Evolutionary conservation across 2,888 invertebrate genomes (phyloP).

Genomic region (Aromia moschata): DNA sequence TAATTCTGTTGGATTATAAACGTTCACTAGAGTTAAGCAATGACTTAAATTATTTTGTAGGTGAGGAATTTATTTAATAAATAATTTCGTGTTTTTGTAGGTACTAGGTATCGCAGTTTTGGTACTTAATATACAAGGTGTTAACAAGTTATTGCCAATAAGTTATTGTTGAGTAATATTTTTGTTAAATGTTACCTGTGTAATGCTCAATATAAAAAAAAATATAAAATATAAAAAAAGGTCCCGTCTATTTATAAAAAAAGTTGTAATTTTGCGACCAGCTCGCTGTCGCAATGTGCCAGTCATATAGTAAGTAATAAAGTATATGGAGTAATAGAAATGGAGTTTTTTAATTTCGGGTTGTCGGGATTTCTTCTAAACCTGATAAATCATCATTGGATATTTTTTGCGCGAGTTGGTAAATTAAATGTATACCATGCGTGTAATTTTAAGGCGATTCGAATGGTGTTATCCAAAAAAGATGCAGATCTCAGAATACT

Average conservation of each 20-base stretch:
- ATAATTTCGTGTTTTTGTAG: slow-evolving; percentile 21
- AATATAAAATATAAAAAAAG: neutral
- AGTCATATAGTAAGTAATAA: neutral
- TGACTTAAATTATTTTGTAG: neutral
- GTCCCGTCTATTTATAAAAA: neutral
- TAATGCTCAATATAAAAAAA: slow-evolving; percentile 9
- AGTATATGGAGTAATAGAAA: no score
- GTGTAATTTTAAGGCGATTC: no score
- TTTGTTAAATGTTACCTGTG: slow-evolving; percentile 4
- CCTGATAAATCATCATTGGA: no score
- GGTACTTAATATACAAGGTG: neutral
- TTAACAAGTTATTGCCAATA: slow-evolving; percentile 9
- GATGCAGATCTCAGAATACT: no score
- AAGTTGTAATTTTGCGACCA: neutral
- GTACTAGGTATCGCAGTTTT: slow-evolving; percentile 22
- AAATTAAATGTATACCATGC: no score
- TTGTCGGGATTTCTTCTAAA: no score
- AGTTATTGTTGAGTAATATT: slow-evolving; percentile 14
- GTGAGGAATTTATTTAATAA: slow-evolving; percentile 22
- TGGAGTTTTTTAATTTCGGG: no score
- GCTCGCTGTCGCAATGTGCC: neutral
- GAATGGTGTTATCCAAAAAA: no score
- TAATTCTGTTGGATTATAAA: slow-evolving; percentile 3
- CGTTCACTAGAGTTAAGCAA: neutral
- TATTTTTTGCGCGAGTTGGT: no score